phyloP scores from a whole-genome alignment of 2,797 vertebrate genomes.

The Numenius phaeopus region DNA sequence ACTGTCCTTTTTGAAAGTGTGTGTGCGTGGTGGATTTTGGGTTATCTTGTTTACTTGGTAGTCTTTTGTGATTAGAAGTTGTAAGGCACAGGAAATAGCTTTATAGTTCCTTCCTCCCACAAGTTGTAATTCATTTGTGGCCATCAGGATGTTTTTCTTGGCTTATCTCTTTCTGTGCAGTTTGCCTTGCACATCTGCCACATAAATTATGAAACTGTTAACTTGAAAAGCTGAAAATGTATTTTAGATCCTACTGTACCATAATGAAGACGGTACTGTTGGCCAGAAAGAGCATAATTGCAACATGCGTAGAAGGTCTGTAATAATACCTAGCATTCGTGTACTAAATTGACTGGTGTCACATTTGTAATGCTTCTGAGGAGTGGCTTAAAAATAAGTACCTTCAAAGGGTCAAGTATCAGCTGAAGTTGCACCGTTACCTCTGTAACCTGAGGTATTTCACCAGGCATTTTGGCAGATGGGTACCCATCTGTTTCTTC shows the following conservation, averaged over 20 bases:
- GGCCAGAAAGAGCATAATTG: background rate
- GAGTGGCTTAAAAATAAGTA: background rate
- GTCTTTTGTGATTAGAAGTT: constrained; percentile 72
- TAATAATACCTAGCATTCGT: background rate
- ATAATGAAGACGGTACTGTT: background rate
- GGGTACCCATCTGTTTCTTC: constrained; percentile 57
- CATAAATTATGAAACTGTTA: constrained; percentile 74
- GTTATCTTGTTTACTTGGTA: constrained; percentile 70
- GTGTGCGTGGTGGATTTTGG: constrained; percentile 20
- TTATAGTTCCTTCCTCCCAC: constrained; percentile 79
- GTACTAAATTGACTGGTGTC: background rate
- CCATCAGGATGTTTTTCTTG: constrained; percentile 83
- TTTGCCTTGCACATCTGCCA: constrained; percentile 80
- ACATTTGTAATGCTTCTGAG: background rate
- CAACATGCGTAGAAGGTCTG: background rate
- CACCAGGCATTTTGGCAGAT: constrained; percentile 65
- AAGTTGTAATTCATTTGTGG: constrained; percentile 75
- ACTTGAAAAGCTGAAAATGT: constrained; percentile 74
- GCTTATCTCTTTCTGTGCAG: constrained; percentile 77
- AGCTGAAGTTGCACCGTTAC: constrained; percentile 32
- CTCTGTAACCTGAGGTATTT: constrained; percentile 56
- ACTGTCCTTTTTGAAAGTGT: constrained; percentile 27
- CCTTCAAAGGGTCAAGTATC: background rate
- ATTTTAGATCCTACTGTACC: constrained; percentile 35
- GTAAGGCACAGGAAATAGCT: constrained; percentile 77